A percentile compares a stretch with the other conserved stretches of the same genome.
phyloP scores from a whole-genome alignment of 2,113 vertebrate species.

The Rhodinocichla rosea region DNA sequence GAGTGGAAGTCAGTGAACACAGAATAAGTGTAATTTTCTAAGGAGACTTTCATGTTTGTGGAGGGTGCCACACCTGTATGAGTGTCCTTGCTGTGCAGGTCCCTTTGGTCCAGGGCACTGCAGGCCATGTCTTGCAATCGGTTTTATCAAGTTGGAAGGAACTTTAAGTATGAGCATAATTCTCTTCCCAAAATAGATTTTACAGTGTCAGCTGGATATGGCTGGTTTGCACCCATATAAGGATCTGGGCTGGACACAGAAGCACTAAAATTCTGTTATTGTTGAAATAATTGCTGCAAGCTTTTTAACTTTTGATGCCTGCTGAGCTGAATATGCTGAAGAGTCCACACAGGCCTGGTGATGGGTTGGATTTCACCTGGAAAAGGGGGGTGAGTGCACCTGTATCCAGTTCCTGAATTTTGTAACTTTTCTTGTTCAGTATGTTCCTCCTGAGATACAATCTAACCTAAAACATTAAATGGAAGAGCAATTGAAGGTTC shows the following conservation, averaged over 20 bases:
- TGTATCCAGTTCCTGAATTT: not conserved
- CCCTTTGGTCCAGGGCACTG: not conserved
- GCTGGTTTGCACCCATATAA: not conserved
- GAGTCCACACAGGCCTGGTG: not conserved
- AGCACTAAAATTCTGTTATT: not conserved
- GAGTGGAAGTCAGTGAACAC: not conserved
- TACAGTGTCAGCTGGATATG: not conserved
- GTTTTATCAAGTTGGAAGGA: not conserved
- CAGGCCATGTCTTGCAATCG: accelerated
- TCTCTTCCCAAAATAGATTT: not conserved
- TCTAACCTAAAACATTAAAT: not conserved
- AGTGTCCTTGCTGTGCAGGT: not conserved
- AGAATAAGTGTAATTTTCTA: not conserved
- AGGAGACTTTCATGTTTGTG: not conserved
- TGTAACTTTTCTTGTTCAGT: not conserved
- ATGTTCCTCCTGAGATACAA: not conserved
- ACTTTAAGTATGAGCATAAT: not conserved
- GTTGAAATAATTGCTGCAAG: not conserved
- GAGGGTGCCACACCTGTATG: accelerated
- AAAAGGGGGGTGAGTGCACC: accelerated
- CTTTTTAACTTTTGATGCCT: not conserved
- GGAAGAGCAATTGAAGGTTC: not conserved
- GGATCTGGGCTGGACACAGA: not conserved
- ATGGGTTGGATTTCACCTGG: not conserved
- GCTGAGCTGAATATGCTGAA: accelerated